Conservation (phyloP, 2,888 invertebrate species). For the Lasioglossum oenotherae region DNA sequence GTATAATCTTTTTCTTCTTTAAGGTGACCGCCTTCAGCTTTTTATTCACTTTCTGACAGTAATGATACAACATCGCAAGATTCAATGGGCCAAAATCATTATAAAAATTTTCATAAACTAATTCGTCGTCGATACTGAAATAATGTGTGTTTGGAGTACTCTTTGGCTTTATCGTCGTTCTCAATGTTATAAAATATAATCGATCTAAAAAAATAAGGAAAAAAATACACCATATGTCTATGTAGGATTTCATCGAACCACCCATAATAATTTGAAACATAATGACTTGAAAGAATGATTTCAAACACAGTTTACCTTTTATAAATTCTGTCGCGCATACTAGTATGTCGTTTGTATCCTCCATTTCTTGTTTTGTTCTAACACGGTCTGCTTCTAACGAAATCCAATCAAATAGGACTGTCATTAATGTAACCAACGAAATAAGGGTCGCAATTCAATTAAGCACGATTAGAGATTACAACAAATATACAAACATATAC, state of each 20-base stretch:
- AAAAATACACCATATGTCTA: constrained; percentile 9
- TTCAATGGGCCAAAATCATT: constrained; percentile 96
- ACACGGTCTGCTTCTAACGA: constrained; percentile 30
- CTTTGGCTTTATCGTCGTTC: constrained; percentile 87
- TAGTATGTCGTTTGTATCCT: constrained; percentile 77
- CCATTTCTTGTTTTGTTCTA: constrained; percentile 72
- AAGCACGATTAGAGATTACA: constrained; percentile 46
- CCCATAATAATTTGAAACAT: no score
- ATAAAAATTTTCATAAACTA: constrained; percentile 93
- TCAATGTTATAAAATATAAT: constrained; percentile 91
- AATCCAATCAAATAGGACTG: constrained; percentile 52
- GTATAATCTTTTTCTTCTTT: constrained; percentile 90
- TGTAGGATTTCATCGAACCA: neutral
- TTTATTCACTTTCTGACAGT: constrained; percentile 91
- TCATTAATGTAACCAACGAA: constrained; percentile 55
- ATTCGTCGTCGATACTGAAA: constrained; percentile 91
- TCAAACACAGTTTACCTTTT: constrained; percentile 74
- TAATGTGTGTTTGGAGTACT: constrained; percentile 90
- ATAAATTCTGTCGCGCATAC: constrained; percentile 80
- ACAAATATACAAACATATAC: constrained; percentile 51
- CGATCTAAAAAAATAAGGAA: constrained; percentile 84
- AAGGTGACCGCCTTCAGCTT: constrained; percentile 89
- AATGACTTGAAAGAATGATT: neutral
- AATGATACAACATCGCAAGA: constrained; percentile 93
- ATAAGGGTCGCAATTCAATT: constrained; percentile 62